Evolutionary conservation across 2,888 invertebrate genomes (phyloP).

Genomic region (Branchipolynoe longqiensis): DNA sequence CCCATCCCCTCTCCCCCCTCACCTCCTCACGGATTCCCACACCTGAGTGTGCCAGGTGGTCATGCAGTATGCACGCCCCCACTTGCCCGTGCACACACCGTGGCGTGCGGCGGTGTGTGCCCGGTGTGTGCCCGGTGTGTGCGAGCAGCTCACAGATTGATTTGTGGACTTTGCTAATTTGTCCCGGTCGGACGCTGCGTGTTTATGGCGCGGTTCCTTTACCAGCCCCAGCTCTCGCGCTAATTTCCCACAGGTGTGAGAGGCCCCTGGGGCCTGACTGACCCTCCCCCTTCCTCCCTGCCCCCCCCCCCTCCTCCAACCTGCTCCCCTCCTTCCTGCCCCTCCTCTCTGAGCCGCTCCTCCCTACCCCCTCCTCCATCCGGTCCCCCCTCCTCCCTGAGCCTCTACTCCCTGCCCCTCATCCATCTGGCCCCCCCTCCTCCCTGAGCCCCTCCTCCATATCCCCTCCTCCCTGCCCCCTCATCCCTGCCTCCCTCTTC

Average conservation of each 20-base stretch:
- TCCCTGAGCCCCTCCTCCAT: not conserved
- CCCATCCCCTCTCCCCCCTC: too few relatives aligned
- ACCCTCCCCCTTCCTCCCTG: not conserved
- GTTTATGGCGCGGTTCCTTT: conserved; percentile 35
- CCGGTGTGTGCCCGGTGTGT: too few relatives aligned
- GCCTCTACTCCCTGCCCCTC: not conserved
- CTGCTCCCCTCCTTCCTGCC: not conserved
- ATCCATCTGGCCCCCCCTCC: too few relatives aligned
- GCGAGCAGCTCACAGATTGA: too few relatives aligned
- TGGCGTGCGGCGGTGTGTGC: not conserved
- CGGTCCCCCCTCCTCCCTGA: not conserved
- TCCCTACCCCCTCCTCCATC: too few relatives aligned
- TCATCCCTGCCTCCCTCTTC: not conserved
- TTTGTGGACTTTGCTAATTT: conserved; percentile 55
- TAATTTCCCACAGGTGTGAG: conserved; percentile 45
- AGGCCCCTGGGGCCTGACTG: not conserved
- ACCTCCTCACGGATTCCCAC: too few relatives aligned
- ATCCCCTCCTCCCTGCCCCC: not conserved
- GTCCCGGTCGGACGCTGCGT: conserved; percentile 9
- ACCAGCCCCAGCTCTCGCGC: too few relatives aligned
- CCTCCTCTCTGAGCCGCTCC: too few relatives aligned
- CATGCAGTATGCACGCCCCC: conserved; percentile 9
- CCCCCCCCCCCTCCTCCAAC: not conserved
- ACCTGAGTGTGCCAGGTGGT: not conserved
- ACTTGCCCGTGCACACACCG: conserved; percentile 1